A percentile compares a stretch with the other conserved stretches of the same genome.
These are phyloP conservation scores for Cygnus olor DNA, from an alignment of 2,797 vertebrate species.

Conservation along the genomic window DNA sequence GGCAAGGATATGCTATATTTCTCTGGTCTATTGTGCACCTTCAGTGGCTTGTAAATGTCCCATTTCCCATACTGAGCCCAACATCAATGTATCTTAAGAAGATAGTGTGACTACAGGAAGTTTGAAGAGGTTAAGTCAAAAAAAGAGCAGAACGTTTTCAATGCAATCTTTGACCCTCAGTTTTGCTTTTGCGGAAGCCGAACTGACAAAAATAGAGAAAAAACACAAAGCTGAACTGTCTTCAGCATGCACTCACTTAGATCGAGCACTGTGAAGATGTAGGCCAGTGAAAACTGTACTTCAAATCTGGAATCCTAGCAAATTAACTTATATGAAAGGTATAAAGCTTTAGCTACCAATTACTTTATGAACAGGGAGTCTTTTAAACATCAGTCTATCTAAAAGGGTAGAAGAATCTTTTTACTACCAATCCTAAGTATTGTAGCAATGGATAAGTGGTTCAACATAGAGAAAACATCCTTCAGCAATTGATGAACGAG, in stretches of 20 bases:
- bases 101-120: background rate
- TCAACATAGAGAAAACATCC: background rate
- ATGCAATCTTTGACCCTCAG: background rate
- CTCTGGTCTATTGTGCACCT: background rate
- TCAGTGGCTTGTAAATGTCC: background rate
- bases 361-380: background rate
- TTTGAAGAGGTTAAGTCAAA: background rate
- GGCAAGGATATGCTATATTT: background rate
- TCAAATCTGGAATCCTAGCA: background rate
- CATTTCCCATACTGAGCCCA: background rate
- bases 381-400: conserved; percentile 17
- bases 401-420: background rate
- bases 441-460: background rate
- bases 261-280: background rate
- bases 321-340: background rate
- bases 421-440: background rate
- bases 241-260: background rate
- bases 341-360: background rate
- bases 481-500: background rate
- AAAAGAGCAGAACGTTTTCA: background rate
- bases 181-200: background rate
- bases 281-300: background rate
- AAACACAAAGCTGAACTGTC: background rate
- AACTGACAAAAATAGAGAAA: background rate
- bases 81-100: background rate